A percentile compares a stretch with the other conserved stretches of the same genome.
Conservation (phyloP, 2,113 vertebrate species). For the Azemiops feae region DNA sequence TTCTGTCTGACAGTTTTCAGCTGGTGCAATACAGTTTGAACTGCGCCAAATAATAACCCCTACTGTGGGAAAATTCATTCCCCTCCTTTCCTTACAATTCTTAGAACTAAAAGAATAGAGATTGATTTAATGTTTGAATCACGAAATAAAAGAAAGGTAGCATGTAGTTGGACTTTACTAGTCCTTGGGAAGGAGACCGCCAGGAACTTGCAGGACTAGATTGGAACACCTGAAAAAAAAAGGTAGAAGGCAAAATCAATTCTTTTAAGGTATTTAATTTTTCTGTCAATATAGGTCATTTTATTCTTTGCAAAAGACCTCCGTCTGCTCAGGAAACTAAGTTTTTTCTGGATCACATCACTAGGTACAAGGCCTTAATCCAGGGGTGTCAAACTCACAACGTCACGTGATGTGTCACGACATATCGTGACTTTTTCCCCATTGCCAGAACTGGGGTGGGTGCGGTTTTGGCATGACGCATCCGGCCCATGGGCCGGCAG, state of each 20-base stretch:
- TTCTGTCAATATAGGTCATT: background rate
- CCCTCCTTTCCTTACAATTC: background rate
- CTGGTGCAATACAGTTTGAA: background rate
- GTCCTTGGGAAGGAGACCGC: background rate
- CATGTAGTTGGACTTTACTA: background rate
- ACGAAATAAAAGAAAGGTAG: background rate
- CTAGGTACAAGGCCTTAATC: background rate
- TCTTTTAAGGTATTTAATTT: background rate
- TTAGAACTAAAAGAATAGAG: background rate
- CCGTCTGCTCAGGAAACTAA: background rate
- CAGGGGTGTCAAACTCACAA: too few relatives aligned
- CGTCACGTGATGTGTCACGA: too few relatives aligned
- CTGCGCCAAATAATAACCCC: background rate
- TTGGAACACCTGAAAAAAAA: background rate
- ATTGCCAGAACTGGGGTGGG: too few relatives aligned
- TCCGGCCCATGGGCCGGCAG: too few relatives aligned
- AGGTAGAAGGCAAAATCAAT: background rate
- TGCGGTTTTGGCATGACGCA: too few relatives aligned
- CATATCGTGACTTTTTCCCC: too few relatives aligned
- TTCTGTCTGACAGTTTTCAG: background rate
- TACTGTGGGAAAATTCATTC: background rate
- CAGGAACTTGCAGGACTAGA: background rate
- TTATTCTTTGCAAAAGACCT: background rate
- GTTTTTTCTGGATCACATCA: background rate
- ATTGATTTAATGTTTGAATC: background rate